Evolutionary conservation across 2,888 invertebrate genomes (phyloP).

Genomic region (Eupithecia inturbata): DNA sequence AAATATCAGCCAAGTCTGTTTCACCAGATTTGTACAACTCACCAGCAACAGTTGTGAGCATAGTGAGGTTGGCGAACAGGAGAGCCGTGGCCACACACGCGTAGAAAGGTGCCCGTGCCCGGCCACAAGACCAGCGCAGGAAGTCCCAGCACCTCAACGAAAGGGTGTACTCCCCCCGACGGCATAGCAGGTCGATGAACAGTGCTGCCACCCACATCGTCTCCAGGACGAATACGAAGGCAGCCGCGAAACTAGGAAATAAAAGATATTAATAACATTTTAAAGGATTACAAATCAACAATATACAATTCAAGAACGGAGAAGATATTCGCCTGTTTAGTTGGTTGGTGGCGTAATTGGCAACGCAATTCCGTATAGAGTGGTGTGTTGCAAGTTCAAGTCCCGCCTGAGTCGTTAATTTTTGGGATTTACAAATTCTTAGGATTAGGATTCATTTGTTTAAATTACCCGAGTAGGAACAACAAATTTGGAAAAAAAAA

Average conservation of each 20-base stretch:
- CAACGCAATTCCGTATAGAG: not conserved
- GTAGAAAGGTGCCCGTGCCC: conserved; percentile 76
- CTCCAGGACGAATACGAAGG: conserved; percentile 71
- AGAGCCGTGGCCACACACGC: conserved; percentile 77
- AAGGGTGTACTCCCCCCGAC: conserved; percentile 75
- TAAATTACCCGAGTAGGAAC: not conserved
- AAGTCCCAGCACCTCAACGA: conserved; percentile 79
- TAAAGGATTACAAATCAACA: not conserved
- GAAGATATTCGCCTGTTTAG: not conserved
- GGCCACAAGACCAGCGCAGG: conserved; percentile 76
- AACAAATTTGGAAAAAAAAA: not conserved
- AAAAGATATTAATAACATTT: not conserved
- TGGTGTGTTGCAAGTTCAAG: not conserved
- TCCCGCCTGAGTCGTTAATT: not conserved
- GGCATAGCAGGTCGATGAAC: conserved; percentile 75
- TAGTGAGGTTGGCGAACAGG: conserved; percentile 72
- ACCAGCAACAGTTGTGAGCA: conserved; percentile 73
- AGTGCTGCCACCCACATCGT: conserved; percentile 80
- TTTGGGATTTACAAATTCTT: not conserved
- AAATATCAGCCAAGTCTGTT: not conserved
- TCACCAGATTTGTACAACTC: conserved; percentile 14
- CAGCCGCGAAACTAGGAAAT: conserved; percentile 69
- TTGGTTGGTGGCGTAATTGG: not conserved
- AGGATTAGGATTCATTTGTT: not conserved
- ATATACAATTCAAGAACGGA: not conserved